These are phyloP conservation scores for Delichon dasypus DNA, from an alignment of 2,797 vertebrate genomes.

Conservation along the genomic window DNA sequence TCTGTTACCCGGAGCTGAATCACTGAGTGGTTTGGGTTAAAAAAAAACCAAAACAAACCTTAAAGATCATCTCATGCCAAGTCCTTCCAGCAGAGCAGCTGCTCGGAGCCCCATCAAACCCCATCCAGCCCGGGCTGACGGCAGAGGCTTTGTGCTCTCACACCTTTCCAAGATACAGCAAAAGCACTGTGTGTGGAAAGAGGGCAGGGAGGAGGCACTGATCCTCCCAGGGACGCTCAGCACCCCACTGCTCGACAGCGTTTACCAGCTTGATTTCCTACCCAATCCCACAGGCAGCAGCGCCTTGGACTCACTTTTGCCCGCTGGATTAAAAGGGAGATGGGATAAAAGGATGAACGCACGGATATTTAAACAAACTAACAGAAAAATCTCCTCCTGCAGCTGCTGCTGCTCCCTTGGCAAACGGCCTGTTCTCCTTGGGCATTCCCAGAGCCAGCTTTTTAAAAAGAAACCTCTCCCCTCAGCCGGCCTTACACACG, in stretches of 20 bases:
- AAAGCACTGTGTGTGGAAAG: neutral
- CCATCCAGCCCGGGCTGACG: neutral
- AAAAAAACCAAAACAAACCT: neutral
- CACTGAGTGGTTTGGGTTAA: neutral
- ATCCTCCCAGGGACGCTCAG: neutral
- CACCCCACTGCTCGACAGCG: neutral
- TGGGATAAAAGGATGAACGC: neutral
- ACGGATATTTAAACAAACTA: neutral
- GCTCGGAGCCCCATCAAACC: neutral
- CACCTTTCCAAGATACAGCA: neutral
- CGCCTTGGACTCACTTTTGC: neutral
- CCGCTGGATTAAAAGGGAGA: neutral
- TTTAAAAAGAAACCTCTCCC: neutral
- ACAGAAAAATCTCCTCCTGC: neutral
- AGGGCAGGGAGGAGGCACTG: neutral
- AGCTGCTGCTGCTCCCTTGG: neutral
- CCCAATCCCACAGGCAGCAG: neutral
- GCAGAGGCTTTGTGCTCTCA: neutral
- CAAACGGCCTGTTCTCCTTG: neutral
- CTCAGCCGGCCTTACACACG: neutral
- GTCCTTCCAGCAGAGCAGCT: neutral
- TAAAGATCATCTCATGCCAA: neutral
- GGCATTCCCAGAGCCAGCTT: neutral
- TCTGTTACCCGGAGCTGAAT: neutral
- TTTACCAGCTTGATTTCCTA: neutral